These are phyloP conservation scores for Chalcosyrphus nemorum DNA, from an alignment of 2,888 invertebrate genomes.

Conservation along the genomic window DNA sequence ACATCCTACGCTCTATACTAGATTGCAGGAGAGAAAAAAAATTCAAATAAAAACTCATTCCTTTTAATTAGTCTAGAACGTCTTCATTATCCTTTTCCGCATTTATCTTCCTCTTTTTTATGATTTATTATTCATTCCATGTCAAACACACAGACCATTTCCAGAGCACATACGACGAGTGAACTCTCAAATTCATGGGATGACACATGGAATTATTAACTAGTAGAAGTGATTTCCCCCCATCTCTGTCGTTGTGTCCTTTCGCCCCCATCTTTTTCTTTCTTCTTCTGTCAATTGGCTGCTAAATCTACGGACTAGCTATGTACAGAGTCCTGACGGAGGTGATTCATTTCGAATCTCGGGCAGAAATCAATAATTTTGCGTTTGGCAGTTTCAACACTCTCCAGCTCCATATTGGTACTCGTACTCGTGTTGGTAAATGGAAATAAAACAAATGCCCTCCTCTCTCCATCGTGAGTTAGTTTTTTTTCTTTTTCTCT, in stretches of 20 bases:
- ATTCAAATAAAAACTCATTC: conserved; percentile 49
- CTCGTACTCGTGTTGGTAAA: neutral
- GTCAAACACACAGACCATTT: neutral
- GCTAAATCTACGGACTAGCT: neutral
- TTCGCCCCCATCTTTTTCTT: conserved; percentile 18
- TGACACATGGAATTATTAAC: conserved; percentile 53
- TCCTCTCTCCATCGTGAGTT: conserved; percentile 8
- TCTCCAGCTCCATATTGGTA: neutral
- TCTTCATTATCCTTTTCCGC: conserved; percentile 66
- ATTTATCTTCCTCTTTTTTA: conserved; percentile 30
- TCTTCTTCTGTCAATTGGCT: conserved; percentile 32
- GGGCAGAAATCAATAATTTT: conserved; percentile 59
- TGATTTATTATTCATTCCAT: conserved; percentile 7
- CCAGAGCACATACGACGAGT: neutral
- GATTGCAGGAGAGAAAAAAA: conserved; percentile 26
- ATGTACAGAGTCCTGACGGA: neutral
- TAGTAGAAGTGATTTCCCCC: conserved; percentile 31
- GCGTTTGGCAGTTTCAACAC: conserved; percentile 34
- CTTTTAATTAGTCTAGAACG: conserved; percentile 53
- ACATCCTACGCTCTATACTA: conserved; percentile 73
- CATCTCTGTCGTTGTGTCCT: conserved; percentile 27
- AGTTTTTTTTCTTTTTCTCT: neutral
- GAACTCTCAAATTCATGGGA: conserved; percentile 30
- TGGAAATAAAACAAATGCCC: neutral
- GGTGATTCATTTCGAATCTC: conserved; percentile 59